Percentiles rank a stretch among this genome's conserved stretches.
These are phyloP conservation scores for Centroberyx gerrardi DNA, from an alignment of 2,797 vertebrate species.

Conservation along the genomic window DNA sequence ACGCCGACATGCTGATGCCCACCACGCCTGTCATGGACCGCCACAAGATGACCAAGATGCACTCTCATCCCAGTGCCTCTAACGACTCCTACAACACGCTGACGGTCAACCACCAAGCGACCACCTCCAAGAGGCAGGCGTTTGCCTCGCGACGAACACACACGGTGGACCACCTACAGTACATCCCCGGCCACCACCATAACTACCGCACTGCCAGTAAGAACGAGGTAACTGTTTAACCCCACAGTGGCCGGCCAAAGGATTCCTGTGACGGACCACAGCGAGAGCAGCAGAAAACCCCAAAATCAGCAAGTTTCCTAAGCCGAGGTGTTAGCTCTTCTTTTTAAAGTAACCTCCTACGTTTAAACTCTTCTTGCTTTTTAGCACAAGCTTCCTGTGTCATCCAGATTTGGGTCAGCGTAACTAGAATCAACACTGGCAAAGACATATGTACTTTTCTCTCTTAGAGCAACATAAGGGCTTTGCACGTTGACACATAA, in stretches of 20 bases:
- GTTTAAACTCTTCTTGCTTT: slow-evolving; percentile 75
- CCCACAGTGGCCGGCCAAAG: slow-evolving; percentile 1
- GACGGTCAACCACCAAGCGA: slow-evolving; percentile 87
- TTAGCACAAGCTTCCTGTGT: slow-evolving; percentile 78
- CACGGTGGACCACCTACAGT: slow-evolving; percentile 98
- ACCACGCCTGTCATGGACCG: slow-evolving; percentile 94
- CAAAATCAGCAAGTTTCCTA: slow-evolving; percentile 38
- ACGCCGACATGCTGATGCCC: slow-evolving; percentile 94
- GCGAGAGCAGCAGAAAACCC: slow-evolving; percentile 25
- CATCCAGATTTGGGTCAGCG: slow-evolving; percentile 67
- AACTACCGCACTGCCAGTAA: slow-evolving; percentile 97
- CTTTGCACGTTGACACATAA: slow-evolving; percentile 78
- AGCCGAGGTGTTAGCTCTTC: slow-evolving; percentile 44
- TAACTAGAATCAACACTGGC: slow-evolving; percentile 57
- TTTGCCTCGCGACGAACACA: slow-evolving; percentile 96
- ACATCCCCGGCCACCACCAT: slow-evolving; percentile 93
- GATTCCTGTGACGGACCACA: slow-evolving; percentile 23
- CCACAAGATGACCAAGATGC: slow-evolving; percentile 97
- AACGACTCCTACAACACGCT: slow-evolving; percentile 95
- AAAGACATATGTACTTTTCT: slow-evolving; percentile 62
- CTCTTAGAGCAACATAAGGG: slow-evolving; percentile 82
- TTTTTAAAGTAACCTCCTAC: slow-evolving; percentile 52
- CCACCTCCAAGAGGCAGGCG: slow-evolving; percentile 94
- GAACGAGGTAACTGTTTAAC: slow-evolving; percentile 98
- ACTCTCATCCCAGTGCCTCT: slow-evolving; percentile 95